phyloP scores from a whole-genome alignment of 92 coral and sea anemone genomes.

The Plumapathes pennacea region DNA sequence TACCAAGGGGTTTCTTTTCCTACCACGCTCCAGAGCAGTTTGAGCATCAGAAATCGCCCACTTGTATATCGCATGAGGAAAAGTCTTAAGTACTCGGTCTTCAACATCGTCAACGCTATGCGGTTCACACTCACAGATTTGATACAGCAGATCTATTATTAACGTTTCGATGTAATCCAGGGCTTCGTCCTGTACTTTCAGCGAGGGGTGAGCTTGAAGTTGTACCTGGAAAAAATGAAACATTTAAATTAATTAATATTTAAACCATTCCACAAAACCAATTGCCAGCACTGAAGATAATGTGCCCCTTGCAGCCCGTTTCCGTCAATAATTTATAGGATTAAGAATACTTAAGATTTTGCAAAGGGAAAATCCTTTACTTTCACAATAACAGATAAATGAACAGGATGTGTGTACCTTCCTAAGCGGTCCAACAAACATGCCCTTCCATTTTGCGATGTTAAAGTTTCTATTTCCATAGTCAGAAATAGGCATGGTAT shows the following conservation, averaged over 20 bases:
- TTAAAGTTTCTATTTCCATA: constrained; percentile 73
- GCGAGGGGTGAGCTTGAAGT: constrained; percentile 85
- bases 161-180: constrained; percentile 89
- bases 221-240: constrained; percentile 91
- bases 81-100: constrained; percentile 85
- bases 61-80: constrained; percentile 94
- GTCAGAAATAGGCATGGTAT: constrained; percentile 87
- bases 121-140: constrained; percentile 87
- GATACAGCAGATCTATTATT: constrained; percentile 80
- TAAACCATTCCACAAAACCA: no score
- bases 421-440: constrained; percentile 79
- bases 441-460: constrained; percentile 92
- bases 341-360: no score
- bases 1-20: constrained; percentile 76
- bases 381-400: no score
- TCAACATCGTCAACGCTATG: constrained; percentile 84
- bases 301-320: no score
- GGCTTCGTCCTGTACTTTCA: constrained; percentile 88
- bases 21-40: constrained; percentile 88
- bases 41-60: constrained; percentile 96
- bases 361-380: no score
- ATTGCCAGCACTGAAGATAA: no score
- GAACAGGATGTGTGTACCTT: constrained; percentile 83
- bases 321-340: no score
- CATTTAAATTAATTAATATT: no score